A percentile compares a stretch with the other conserved stretches of the same genome.
These are phyloP conservation scores for Sarcophaga carnaria DNA, from an alignment of 2,888 invertebrate genomes.

Conservation along the genomic window DNA sequence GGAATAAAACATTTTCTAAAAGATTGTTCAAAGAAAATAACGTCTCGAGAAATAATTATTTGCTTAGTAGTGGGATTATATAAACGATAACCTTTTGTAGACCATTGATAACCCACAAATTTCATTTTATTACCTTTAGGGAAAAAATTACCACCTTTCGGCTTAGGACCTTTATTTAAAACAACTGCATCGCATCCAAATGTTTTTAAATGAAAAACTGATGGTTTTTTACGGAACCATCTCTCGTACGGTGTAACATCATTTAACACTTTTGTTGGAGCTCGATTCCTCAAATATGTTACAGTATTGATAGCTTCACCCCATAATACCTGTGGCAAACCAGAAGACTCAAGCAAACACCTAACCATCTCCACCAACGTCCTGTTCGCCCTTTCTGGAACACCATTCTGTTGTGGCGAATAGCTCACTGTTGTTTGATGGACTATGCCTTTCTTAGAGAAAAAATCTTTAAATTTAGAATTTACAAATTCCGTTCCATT, in stretches of 20 bases:
- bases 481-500: slow-evolving; percentile 34
- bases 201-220: slow-evolving; percentile 31
- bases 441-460: slow-evolving; percentile 17
- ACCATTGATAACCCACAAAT: too few relatives aligned
- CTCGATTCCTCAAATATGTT: slow-evolving; percentile 40
- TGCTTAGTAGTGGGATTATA: too few relatives aligned
- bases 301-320: slow-evolving; percentile 51
- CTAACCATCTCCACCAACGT: slow-evolving; percentile 56
- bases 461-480: slow-evolving; percentile 10
- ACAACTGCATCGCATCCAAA: slow-evolving; percentile 52
- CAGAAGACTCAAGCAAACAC: slow-evolving; percentile 39
- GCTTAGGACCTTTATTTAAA: slow-evolving; percentile 38
- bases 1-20: too few relatives aligned
- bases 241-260: slow-evolving; percentile 46
- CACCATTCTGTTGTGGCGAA: slow-evolving; percentile 54
- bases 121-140: neutral
- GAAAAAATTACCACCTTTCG: slow-evolving; percentile 30
- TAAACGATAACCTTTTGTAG: too few relatives aligned
- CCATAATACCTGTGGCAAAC: slow-evolving; percentile 47
- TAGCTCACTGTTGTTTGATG: slow-evolving; percentile 38
- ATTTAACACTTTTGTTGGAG: slow-evolving; percentile 40
- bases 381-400: slow-evolving; percentile 40
- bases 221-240: slow-evolving; percentile 33
- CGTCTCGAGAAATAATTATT: neutral
- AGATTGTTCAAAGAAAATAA: too few relatives aligned